Evolutionary conservation across 1,140 invertebrate genomes (phyloP), one percentile per base, ranked within the genome.

Genomic region (Caenorhabditis latens): DNA sequence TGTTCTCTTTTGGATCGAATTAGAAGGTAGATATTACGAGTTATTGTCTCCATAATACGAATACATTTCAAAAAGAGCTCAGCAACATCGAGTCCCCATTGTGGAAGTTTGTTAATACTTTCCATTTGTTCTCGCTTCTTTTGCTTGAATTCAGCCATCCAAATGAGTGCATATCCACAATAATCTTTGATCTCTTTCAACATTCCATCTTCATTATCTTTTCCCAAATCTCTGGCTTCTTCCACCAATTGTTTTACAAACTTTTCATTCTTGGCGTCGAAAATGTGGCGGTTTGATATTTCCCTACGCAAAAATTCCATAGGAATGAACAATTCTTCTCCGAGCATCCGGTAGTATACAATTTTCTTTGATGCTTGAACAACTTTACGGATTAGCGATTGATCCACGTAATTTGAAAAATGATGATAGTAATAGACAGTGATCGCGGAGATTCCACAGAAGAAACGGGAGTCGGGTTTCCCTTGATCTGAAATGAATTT

Each of bases 351-450:
- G 24, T 50, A 53, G n/a, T 24, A 50, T 6, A 46, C 46, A n/a
- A 79, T n/a, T 11, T 50, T 50, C 8, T 50, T 50, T 3, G 71
- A n/a, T 19, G 71, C 71, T 50, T 79, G 46, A 14, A 53, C 46
- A 1, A 79, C 71, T 79, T 79, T 48, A 32, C 46, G 46, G 0
- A 79, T 50, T 2, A 79, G 46, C 1, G 71, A 79, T 2, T 7
- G 1, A 43, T 79, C 71, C 21, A 79, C 46, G 13, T 21, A 50
- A 32, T 79, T 79, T 6, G 16, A 53, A 53, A 79, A 79, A 24
- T 79, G 71, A 50, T 79, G 71, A 21, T 50, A 79, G 19, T 79
- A 79, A n/a, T 50, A 79, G 21, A 79, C 71, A 11, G 71, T 79
- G 0, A 79, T 40, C 9, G 71, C 71, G 21, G 71, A 21, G 8